Percentiles rank a stretch among this genome's conserved stretches.
phyloP scores from a whole-genome alignment of 2,113 vertebrate genomes.

The Propithecus coquereli region DNA sequence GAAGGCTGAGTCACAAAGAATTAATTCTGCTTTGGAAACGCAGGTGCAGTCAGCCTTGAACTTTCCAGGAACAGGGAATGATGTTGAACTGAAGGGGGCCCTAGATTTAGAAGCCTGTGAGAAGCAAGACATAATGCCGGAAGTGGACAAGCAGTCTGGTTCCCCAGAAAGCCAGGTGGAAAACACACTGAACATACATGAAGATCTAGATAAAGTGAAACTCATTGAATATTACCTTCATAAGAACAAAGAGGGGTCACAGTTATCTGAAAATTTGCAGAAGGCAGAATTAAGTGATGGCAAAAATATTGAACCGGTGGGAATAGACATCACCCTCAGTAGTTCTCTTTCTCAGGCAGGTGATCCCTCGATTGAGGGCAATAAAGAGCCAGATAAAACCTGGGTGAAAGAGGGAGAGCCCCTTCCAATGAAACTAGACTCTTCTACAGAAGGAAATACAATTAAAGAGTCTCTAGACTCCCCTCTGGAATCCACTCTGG shows the following conservation, averaged over 20 bases:
- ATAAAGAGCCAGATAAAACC: conserved; percentile 71
- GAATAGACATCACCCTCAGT: conserved; percentile 83
- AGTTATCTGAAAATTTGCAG: conserved; percentile 72
- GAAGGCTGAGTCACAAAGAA: conserved; percentile 70
- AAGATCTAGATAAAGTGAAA: conserved; percentile 84
- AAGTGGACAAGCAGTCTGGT: conserved; percentile 82
- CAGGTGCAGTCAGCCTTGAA: conserved; percentile 69
- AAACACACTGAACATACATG: conserved; percentile 77
- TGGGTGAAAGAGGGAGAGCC: conserved; percentile 67
- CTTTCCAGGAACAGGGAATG: conserved; percentile 73
- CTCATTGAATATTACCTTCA: conserved; percentile 86
- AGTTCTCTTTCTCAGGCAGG: conserved; percentile 74
- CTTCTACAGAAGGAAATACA: conserved; percentile 71
- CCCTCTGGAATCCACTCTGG: conserved; percentile 77
- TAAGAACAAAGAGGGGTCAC: conserved; percentile 78
- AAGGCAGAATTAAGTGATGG: conserved; percentile 74
- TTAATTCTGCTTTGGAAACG: conserved; percentile 66
- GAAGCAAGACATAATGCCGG: conserved; percentile 83
- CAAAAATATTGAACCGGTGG: conserved; percentile 73
- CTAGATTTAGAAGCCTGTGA: conserved; percentile 82
- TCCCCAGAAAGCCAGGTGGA: conserved; percentile 81
- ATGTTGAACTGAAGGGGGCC: conserved; percentile 77
- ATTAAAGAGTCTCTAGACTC: conserved; percentile 74
- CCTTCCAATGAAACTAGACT: conserved; percentile 65
- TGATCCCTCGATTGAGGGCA: conserved; percentile 66